Evolutionary conservation across 1,140 invertebrate genomes (phyloP).

Genomic region (Idris sp.): DNA sequence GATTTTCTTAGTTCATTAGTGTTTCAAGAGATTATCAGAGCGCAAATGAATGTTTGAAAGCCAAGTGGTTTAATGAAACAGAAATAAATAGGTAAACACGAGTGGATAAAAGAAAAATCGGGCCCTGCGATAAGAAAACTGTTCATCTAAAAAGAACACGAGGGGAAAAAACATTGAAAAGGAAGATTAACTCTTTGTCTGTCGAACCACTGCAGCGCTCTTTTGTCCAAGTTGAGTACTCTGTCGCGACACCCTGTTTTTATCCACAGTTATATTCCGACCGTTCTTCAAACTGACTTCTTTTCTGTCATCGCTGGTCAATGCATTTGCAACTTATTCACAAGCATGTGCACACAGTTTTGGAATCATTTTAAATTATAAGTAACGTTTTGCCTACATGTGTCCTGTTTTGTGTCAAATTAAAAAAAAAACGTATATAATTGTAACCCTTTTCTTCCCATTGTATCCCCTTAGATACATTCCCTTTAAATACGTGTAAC

Average conservation of each 20-base stretch:
- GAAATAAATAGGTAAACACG: constrained; percentile 23
- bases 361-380: no score
- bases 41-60: constrained; percentile 33
- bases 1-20: constrained; percentile 24
- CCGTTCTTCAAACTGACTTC: constrained; percentile 16
- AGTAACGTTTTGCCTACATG: no score
- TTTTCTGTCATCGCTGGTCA: constrained; percentile 30
- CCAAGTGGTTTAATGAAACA: constrained; percentile 13
- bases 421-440: no score
- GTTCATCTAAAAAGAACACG: constrained; percentile 27
- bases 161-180: constrained; percentile 48
- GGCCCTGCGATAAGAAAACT: constrained; percentile 30
- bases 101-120: constrained; percentile 18
- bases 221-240: constrained; percentile 74
- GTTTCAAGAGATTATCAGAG: constrained; percentile 12
- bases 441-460: no score
- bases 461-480: no score
- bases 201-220: constrained; percentile 64
- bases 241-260: constrained; percentile 76
- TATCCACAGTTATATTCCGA: constrained; percentile 58
- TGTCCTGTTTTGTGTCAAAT: no score
- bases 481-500: no score
- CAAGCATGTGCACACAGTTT: constrained; percentile 15
- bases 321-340: constrained; percentile 22
- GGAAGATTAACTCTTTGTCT: constrained; percentile 77